Evolutionary conservation across 2,113 vertebrate genomes (phyloP).

Genomic region (Tyto alba): DNA sequence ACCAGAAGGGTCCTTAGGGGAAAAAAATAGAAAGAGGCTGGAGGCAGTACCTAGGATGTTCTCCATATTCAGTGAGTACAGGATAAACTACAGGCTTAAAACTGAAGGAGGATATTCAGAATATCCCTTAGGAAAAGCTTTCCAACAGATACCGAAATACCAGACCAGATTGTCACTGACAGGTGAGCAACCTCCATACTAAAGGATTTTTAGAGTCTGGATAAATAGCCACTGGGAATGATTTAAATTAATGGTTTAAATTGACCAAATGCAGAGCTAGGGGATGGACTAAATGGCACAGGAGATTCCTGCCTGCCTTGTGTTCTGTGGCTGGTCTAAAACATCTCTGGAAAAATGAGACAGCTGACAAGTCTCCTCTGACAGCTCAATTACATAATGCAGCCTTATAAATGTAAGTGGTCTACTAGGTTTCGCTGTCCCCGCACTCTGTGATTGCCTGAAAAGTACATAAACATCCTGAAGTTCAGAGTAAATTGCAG

Average conservation of each 20-base stretch:
- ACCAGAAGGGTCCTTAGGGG: background rate
- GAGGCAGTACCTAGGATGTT: background rate
- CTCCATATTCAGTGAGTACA: background rate
- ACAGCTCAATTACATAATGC: background rate
- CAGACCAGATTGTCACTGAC: background rate
- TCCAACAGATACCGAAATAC: background rate
- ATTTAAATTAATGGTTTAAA: background rate
- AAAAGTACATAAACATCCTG: slow-evolving; percentile 10
- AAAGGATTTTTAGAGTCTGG: background rate
- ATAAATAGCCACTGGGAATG: background rate
- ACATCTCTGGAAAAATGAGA: background rate
- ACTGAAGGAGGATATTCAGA: background rate
- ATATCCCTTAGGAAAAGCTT: background rate
- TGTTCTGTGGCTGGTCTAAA: background rate
- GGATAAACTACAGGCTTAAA: background rate
- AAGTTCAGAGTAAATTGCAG: background rate
- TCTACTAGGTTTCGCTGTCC: background rate
- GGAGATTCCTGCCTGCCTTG: background rate
- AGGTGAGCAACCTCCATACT: background rate
- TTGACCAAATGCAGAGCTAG: background rate
- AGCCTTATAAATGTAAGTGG: background rate
- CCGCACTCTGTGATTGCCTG: background rate
- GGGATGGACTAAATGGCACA: background rate
- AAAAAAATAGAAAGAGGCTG: background rate
- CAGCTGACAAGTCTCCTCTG: background rate